Base-by-base conservation (phyloP, 2,797 vertebrate genomes). In the Mormyrops boulengeri region DNA sequence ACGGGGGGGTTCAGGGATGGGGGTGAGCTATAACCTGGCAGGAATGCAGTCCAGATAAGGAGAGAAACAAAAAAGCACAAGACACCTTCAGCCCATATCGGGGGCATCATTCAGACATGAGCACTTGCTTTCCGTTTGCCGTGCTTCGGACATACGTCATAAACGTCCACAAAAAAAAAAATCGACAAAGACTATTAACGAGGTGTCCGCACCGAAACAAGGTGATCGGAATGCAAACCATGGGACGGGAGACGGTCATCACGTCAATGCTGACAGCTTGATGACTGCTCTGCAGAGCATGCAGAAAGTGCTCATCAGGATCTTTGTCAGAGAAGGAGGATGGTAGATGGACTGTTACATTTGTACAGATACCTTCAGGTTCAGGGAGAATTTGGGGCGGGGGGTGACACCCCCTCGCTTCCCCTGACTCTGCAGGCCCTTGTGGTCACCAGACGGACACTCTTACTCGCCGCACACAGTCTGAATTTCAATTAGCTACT, bases 401-500 rank as follows among this genome's bases (percentile, higher is more conserved):
- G n/a, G 9, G 22, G 11, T 69, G 30, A 77, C 38, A 80, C 17
- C 14, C 14, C 11, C 11, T 12, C 30, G 7, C 91, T 30, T 66
- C 62, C 85, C 85, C 88, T 88, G 62, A 66, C 90, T 34, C 89
- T 66, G 50, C 66, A 22, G 17, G 85, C 69, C 30, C 60, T 38
- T 88, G 82, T 90, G 92, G 90, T 92, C 92, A 91, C 88, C 88
- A 91, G 90, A 92, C 91, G 90, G 93, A 91, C 91, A 92, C 90
- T 92, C 92, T 91, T 87, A 90, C 90, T 90, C 92, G 91, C 93
- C 89, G 73, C 90, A 90, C 89, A 92, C 92, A 93, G 92, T 89
- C 89, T 38, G 90, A 94, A 94, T 94, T 91, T 91, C 91, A 94
- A 94, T 93, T 91, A 93, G 92, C 90, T 88, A 30, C 92, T 30